phyloP scores from a whole-genome alignment of 1,140 invertebrate species.

The Euura saliciscinereae region DNA sequence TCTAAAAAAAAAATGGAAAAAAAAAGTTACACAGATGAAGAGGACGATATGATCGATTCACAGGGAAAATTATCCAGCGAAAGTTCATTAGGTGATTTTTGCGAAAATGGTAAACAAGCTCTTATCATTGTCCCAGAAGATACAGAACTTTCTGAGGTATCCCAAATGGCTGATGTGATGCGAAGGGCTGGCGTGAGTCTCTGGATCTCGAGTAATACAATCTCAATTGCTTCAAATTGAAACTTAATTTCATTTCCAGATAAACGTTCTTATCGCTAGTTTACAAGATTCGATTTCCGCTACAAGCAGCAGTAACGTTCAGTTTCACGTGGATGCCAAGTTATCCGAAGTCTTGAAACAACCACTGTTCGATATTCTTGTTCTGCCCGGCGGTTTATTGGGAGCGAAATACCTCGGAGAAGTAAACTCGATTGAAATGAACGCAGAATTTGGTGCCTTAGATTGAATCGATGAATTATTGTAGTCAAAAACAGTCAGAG shows the following conservation, averaged over 20 bases:
- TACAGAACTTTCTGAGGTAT: neutral
- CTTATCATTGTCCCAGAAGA: neutral
- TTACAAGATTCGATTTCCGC: neutral
- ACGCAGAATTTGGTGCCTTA: neutral
- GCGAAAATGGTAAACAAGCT: neutral
- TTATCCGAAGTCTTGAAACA: slow-evolving; percentile 30
- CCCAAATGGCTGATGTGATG: neutral
- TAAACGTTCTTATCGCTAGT: neutral
- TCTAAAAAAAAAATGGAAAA: neutral
- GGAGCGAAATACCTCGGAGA: slow-evolving; percentile 65
- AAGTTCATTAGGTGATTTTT: neutral
- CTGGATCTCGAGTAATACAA: neutral
- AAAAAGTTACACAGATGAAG: neutral
- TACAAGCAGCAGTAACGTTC: neutral
- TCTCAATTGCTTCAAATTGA: neutral
- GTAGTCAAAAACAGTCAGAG: slow-evolving; percentile 74
- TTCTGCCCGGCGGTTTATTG: slow-evolving; percentile 71
- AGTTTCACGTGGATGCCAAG: neutral
- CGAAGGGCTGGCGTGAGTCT: neutral
- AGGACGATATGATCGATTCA: neutral
- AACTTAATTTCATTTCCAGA: neutral
- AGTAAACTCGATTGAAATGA: slow-evolving; percentile 42
- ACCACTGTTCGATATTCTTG: slow-evolving; percentile 64
- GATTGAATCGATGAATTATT: slow-evolving; percentile 21
- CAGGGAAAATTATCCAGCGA: neutral